Evolutionary conservation across 1,140 invertebrate genomes (phyloP).

Genomic region (Leptinotarsa texana): DNA sequence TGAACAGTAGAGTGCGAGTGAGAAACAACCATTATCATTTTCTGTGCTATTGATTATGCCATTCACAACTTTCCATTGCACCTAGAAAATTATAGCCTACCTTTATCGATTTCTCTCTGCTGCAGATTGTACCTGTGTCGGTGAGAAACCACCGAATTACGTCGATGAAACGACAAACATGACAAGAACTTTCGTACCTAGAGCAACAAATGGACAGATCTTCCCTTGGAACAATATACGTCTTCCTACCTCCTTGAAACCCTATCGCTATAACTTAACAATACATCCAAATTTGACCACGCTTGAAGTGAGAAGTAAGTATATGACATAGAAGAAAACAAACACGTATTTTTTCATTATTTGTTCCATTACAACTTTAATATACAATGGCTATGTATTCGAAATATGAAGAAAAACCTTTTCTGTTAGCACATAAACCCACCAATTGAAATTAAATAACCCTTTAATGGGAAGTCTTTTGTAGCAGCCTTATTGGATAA

Average conservation of each 20-base stretch:
- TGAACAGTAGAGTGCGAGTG: too few relatives aligned
- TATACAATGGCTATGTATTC: too few relatives aligned
- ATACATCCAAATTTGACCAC: conserved; percentile 94
- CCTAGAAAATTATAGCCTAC: too few relatives aligned
- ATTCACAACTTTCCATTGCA: too few relatives aligned
- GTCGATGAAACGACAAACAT: conserved; percentile 66
- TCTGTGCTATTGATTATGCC: too few relatives aligned
- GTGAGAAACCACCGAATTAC: conserved; percentile 67
- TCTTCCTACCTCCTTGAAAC: conserved; percentile 79
- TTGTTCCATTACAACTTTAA: too few relatives aligned
- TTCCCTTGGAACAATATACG: conserved; percentile 90
- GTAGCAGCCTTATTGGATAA: too few relatives aligned
- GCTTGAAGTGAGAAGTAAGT: conserved; percentile 79
- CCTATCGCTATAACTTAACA: conserved; percentile 84
- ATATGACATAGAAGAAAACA: not conserved
- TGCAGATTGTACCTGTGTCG: conserved; percentile 72
- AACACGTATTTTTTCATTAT: too few relatives aligned
- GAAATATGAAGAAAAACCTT: too few relatives aligned
- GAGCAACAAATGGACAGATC: conserved; percentile 75
- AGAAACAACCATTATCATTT: not conserved
- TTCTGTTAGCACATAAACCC: too few relatives aligned
- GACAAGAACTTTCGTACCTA: conserved; percentile 61
- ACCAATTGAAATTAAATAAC: too few relatives aligned
- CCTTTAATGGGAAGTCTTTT: too few relatives aligned
- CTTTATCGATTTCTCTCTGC: not conserved